These are phyloP conservation scores for Cephalopholis sonnerati DNA, from an alignment of 2,113 vertebrate species.

Conservation along the genomic window DNA sequence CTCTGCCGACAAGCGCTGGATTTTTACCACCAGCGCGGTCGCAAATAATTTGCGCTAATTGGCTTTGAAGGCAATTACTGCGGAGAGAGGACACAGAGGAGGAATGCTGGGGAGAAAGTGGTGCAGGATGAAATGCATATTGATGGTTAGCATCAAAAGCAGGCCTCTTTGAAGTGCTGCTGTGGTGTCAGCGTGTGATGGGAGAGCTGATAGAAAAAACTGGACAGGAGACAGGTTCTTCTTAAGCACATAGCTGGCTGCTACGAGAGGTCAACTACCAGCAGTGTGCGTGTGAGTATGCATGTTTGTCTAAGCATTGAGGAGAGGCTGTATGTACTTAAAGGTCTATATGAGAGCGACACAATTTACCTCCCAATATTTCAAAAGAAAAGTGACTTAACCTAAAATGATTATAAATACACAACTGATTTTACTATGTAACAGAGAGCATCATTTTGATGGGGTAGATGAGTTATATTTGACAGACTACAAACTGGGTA, in stretches of 20 bases:
- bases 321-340: not conserved
- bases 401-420: not conserved
- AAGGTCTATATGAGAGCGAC: not conserved
- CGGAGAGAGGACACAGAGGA: constrained; percentile 61
- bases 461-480: not conserved
- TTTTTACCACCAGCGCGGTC: constrained; percentile 64
- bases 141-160: constrained; percentile 81
- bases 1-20: constrained; percentile 32
- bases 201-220: constrained; percentile 62
- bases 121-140: constrained; percentile 80
- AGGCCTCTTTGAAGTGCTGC: constrained; percentile 79
- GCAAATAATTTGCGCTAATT: constrained; percentile 81
- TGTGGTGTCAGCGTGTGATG: constrained; percentile 71
- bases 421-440: not conserved
- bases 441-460: not conserved
- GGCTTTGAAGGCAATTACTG: constrained; percentile 81
- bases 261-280: constrained; percentile 49
- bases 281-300: constrained; percentile 16
- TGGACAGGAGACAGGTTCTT: constrained; percentile 71
- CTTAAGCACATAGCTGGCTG: constrained; percentile 59
- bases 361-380: not conserved
- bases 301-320: not conserved
- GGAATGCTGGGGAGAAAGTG: constrained; percentile 70
- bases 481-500: not conserved
- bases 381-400: not conserved